Evolutionary conservation across 2,888 invertebrate species (phyloP).

Genomic region (Drosophila borealis): DNA sequence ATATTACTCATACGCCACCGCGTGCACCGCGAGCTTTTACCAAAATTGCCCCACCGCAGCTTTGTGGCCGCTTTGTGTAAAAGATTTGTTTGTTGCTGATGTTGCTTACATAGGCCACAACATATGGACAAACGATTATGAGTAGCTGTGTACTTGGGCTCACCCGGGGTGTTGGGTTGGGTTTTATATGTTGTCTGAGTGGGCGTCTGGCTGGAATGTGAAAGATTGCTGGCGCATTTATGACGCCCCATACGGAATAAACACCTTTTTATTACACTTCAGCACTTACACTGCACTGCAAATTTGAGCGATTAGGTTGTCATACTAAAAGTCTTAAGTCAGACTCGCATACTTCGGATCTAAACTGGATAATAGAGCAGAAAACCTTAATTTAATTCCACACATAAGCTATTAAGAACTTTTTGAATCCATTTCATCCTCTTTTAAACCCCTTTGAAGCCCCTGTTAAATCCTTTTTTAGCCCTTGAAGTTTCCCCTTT

Average conservation of each 20-base stretch:
- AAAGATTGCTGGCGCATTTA: conserved; percentile 37
- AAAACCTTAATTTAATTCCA: too few species aligned
- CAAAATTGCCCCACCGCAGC: conserved; percentile 64
- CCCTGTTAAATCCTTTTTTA: not conserved
- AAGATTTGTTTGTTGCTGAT: conserved; percentile 28
- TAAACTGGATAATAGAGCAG: too few species aligned
- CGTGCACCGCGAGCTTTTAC: conserved; percentile 31
- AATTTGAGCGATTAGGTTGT: not conserved
- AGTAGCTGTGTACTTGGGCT: conserved; percentile 28
- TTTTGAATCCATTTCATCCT: not conserved
- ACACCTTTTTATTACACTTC: conserved; percentile 57
- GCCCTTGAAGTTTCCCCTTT: too few species aligned
- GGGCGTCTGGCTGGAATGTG: conserved; percentile 13
- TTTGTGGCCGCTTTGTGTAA: conserved; percentile 61
- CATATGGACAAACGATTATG: conserved; percentile 75
- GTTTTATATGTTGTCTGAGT: conserved; percentile 7
- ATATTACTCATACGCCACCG: conserved; percentile 62
- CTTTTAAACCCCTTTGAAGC: not conserved
- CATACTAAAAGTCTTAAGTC: not conserved
- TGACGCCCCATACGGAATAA: conserved; percentile 46
- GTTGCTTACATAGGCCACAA: conserved; percentile 51
- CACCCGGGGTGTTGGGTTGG: conserved; percentile 4
- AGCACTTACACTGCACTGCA: conserved; percentile 42
- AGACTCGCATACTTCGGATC: too few species aligned
- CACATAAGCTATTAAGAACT: too few species aligned